phyloP scores from a whole-genome alignment of 2,888 invertebrate genomes.

The Meta bourneti region DNA sequence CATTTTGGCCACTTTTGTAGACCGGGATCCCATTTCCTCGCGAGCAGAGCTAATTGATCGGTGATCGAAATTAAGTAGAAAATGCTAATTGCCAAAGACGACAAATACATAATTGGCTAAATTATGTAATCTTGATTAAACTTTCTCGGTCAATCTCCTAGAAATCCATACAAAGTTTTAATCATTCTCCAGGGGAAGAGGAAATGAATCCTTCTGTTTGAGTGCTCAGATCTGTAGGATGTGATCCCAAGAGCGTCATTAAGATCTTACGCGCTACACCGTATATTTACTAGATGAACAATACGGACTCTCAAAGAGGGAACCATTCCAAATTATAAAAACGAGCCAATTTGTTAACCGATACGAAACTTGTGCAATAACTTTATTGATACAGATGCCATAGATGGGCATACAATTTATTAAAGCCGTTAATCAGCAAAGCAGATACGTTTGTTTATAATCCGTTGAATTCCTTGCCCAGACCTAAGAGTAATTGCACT shows the following conservation, averaged over 20 bases:
- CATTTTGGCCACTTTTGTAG: not conserved
- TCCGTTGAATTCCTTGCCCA: no score
- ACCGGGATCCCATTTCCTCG: not conserved
- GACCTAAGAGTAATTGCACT: no score
- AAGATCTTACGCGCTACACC: slow-evolving; percentile 24
- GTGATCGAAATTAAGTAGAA: slow-evolving; percentile 42
- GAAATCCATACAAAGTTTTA: slow-evolving; percentile 62
- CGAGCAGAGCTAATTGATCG: slow-evolving; percentile 3
- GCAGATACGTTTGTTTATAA: no score
- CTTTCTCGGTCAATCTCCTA: slow-evolving; percentile 57
- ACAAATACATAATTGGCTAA: slow-evolving; percentile 51
- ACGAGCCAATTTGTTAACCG: not conserved
- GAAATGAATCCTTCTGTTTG: slow-evolving; percentile 54
- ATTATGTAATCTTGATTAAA: slow-evolving; percentile 68
- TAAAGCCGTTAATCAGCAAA: no score
- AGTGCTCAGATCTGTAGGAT: slow-evolving; percentile 32
- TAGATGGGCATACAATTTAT: no score
- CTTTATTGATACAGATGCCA: not conserved
- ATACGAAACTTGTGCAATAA: not conserved
- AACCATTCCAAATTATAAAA: slow-evolving; percentile 47
- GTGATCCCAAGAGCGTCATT: slow-evolving; percentile 61
- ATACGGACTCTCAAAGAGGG: slow-evolving; percentile 7
- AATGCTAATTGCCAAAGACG: slow-evolving; percentile 47
- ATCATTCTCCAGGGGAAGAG: slow-evolving; percentile 43
- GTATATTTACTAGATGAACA: slow-evolving; percentile 55